Percentiles rank a stretch among this genome's conserved stretches.
Conservation (phyloP, 2,888 invertebrate genomes). For the Chironomus riparius region DNA sequence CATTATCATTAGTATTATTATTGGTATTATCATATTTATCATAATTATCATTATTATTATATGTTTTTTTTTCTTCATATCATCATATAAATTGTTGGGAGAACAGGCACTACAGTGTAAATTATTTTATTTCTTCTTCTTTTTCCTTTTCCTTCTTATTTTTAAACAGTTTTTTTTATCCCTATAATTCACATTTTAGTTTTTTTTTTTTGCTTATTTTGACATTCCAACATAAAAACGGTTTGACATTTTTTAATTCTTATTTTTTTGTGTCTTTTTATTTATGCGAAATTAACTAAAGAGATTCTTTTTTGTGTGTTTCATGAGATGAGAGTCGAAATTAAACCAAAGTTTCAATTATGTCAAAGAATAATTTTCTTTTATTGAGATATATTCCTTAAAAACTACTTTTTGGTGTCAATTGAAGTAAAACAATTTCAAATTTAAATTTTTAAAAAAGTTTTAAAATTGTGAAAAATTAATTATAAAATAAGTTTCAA, state of each 20-base stretch:
- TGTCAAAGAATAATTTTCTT: too few species aligned
- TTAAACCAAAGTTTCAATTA: too few species aligned
- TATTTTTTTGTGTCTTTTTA: not conserved
- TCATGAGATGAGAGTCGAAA: too few species aligned
- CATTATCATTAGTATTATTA: not conserved
- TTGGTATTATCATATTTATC: slow-evolving; percentile 1
- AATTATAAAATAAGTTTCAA: too few species aligned
- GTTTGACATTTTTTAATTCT: not conserved
- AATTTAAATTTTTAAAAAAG: too few species aligned
- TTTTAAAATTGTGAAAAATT: too few species aligned
- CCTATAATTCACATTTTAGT: not conserved
- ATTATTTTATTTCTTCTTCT: slow-evolving; percentile 8
- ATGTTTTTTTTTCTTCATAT: slow-evolving; percentile 1
- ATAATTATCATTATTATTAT: slow-evolving; percentile 1
- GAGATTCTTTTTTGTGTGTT: too few species aligned
- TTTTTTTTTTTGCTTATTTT: not conserved
- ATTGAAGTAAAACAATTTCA: too few species aligned
- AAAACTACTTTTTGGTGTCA: too few species aligned
- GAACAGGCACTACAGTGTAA: slow-evolving; percentile 28
- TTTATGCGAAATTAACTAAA: too few species aligned
- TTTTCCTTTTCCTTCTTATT: not conserved
- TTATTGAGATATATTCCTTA: too few species aligned
- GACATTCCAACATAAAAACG: not conserved
- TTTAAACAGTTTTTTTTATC: not conserved
- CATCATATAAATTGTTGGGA: slow-evolving; percentile 12